phyloP scores from a whole-genome alignment of 2,797 vertebrate genomes.

The Salmo trutta region DNA sequence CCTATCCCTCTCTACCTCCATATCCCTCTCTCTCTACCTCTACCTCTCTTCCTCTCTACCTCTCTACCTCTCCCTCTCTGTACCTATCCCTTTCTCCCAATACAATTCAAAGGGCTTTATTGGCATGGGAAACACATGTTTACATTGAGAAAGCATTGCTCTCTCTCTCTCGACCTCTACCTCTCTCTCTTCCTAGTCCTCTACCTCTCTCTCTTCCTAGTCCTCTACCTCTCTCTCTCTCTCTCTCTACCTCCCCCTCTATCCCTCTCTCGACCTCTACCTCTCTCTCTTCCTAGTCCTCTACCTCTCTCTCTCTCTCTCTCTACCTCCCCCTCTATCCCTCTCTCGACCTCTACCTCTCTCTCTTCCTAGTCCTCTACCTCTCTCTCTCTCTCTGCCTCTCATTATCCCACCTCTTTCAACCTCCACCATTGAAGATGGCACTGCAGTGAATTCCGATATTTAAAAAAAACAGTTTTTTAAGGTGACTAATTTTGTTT shows the following conservation, averaged over 20 bases:
- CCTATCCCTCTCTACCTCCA: too few relatives aligned
- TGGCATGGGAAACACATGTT: too few relatives aligned
- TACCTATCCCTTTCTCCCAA: not conserved
- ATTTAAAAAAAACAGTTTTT: too few relatives aligned
- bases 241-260: too few relatives aligned
- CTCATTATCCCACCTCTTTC: not conserved
- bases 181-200: slow-evolving; percentile 11
- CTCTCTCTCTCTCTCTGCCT: slow-evolving; percentile 55
- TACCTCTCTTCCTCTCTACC: too few relatives aligned
- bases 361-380: slow-evolving; percentile 40
- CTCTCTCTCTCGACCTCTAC: slow-evolving; percentile 45
- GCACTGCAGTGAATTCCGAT: too few relatives aligned
- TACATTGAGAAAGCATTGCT: not conserved
- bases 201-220: too few relatives aligned
- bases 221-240: slow-evolving; percentile 60
- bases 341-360: slow-evolving; percentile 38
- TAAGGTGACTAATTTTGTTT: too few relatives aligned
- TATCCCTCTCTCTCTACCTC: not conserved
- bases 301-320: slow-evolving; percentile 51
- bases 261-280: too few relatives aligned
- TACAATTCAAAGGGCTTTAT: too few relatives aligned
- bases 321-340: slow-evolving; percentile 46
- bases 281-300: slow-evolving; percentile 12
- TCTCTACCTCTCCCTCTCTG: too few relatives aligned
- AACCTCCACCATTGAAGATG: not conserved